Conservation (phyloP, 2,113 vertebrate genomes). For the Leiothrix lutea region DNA sequence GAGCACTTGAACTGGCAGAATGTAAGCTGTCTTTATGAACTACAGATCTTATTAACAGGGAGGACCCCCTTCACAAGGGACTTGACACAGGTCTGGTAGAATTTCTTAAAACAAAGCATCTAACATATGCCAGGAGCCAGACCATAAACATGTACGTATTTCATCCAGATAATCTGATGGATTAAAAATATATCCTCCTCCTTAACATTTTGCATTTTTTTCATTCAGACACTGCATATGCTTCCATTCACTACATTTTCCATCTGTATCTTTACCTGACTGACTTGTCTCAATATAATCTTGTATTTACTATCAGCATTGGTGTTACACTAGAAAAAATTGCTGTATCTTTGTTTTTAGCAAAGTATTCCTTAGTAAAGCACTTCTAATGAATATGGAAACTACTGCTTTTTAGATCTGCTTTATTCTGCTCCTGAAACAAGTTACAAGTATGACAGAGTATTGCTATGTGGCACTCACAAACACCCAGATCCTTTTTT, state of each 20-base stretch:
- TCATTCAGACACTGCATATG: background rate
- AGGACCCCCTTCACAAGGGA: too few species aligned
- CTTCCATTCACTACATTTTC: background rate
- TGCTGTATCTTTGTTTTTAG: background rate
- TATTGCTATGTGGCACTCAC: background rate
- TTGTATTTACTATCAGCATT: background rate
- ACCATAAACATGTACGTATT: background rate
- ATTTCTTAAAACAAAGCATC: background rate
- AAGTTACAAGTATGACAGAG: background rate
- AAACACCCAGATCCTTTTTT: background rate
- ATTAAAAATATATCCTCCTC: background rate
- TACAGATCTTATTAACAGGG: background rate
- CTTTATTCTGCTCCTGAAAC: background rate
- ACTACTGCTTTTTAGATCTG: background rate
- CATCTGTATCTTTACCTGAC: background rate
- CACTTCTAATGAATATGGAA: background rate
- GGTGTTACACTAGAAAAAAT: background rate
- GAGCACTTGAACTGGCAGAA: background rate
- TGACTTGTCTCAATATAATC: background rate
- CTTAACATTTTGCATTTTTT: background rate
- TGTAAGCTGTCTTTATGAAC: background rate
- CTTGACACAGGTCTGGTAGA: background rate
- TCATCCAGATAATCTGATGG: background rate
- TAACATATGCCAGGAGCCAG: background rate
- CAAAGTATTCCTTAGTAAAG: background rate